Evolutionary conservation across 2,797 vertebrate genomes (phyloP).

Genomic region (Helostoma temminkii): DNA sequence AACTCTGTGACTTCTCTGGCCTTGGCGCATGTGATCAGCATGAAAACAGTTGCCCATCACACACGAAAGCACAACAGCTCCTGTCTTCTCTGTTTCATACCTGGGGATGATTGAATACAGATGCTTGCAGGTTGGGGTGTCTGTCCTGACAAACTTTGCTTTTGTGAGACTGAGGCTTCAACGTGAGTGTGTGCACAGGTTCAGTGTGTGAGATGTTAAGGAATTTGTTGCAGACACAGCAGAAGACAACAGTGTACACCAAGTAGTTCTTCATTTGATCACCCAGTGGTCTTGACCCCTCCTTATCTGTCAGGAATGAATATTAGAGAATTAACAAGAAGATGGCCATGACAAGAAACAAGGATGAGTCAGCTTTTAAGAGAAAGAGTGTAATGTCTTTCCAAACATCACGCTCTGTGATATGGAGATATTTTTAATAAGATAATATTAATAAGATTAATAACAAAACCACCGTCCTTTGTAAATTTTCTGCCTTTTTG

Average conservation of each 20-base stretch:
- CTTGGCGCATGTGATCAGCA: slow-evolving; percentile 51
- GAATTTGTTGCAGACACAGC: neutral
- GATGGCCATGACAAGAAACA: slow-evolving; percentile 22
- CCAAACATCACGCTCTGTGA: neutral
- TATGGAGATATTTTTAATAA: slow-evolving; percentile 9
- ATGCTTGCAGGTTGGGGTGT: slow-evolving; percentile 13
- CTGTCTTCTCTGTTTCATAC: slow-evolving; percentile 7
- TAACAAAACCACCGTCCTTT: slow-evolving; percentile 8
- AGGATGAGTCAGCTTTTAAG: slow-evolving; percentile 25
- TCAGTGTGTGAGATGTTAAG: neutral
- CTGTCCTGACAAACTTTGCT: neutral
- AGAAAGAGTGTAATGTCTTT: neutral
- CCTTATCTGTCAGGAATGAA: slow-evolving; percentile 13
- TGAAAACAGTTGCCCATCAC: slow-evolving; percentile 27
- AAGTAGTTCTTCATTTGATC: too few species aligned
- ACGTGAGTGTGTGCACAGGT: slow-evolving; percentile 2
- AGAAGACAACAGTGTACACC: neutral
- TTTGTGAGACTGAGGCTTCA: neutral
- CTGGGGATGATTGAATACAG: slow-evolving; percentile 14
- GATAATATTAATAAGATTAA: neutral
- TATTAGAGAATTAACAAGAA: slow-evolving; percentile 28
- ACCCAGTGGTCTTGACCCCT: slow-evolving; percentile 16
- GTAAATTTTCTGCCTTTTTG: slow-evolving; percentile 1
- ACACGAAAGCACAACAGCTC: slow-evolving; percentile 18
- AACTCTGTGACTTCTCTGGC: slow-evolving; percentile 48